Evolutionary conservation across 2,797 vertebrate genomes (phyloP).

Genomic region (Chloroceryle inda): DNA sequence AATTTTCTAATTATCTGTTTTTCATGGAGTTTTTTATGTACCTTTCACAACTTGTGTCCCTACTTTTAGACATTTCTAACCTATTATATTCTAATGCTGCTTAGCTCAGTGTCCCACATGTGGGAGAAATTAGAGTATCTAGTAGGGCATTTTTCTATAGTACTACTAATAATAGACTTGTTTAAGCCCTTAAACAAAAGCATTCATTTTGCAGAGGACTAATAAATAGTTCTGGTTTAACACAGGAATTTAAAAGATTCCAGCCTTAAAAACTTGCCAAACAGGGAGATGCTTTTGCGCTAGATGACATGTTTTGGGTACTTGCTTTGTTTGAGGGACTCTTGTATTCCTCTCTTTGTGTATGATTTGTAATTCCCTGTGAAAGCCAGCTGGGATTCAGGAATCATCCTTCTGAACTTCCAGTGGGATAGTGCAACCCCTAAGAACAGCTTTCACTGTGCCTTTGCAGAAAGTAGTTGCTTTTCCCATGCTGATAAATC

Average conservation of each 20-base stretch:
- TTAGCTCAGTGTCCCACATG: not conserved
- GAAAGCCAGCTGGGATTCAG: not conserved
- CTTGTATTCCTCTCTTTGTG: not conserved
- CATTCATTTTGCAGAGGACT: not conserved
- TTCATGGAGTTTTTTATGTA: not conserved
- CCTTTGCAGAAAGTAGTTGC: not conserved
- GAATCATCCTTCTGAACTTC: not conserved
- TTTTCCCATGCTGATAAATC: not conserved
- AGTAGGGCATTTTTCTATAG: not conserved
- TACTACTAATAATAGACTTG: slow-evolving; percentile 9
- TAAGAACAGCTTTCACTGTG: not conserved
- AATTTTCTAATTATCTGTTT: not conserved
- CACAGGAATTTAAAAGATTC: not conserved
- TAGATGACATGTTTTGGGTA: not conserved
- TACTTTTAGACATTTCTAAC: not conserved
- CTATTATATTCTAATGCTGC: not conserved
- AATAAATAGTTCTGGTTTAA: slow-evolving; percentile 20
- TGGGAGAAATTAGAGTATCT: not conserved
- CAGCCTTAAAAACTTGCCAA: not conserved
- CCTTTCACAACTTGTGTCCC: not conserved
- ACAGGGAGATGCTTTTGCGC: not conserved
- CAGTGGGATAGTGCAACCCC: not conserved
- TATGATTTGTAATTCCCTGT: not conserved
- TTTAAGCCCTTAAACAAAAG: slow-evolving; percentile 16
- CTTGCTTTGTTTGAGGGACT: not conserved